Evolutionary conservation across 2,888 invertebrate species (phyloP).

Genomic region (Digitonthophagus gazella): DNA sequence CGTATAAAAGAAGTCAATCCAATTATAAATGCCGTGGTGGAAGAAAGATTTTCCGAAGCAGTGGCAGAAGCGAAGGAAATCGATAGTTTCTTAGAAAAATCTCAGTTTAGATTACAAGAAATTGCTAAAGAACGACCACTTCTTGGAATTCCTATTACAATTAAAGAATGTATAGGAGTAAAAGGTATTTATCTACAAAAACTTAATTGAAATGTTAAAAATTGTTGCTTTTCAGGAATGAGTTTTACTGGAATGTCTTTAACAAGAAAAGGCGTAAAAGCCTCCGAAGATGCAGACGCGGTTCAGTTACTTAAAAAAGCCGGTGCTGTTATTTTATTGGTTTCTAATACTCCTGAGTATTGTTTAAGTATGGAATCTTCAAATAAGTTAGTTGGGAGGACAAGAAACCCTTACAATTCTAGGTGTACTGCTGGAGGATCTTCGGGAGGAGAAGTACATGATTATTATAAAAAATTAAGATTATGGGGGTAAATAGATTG

Average conservation of each 20-base stretch:
- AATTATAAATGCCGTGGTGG: constrained; percentile 75
- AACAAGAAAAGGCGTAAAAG: constrained; percentile 48
- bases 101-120: constrained; percentile 55
- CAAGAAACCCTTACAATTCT: constrained; percentile 80
- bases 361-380: constrained; percentile 86
- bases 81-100: constrained; percentile 61
- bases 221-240: constrained; percentile 50
- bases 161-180: constrained; percentile 78
- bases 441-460: constrained; percentile 80
- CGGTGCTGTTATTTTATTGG: constrained; percentile 77
- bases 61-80: constrained; percentile 70
- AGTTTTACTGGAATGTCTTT: constrained; percentile 45
- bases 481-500: too few relatives aligned
- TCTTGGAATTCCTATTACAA: constrained; percentile 80
- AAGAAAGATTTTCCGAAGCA: constrained; percentile 73
- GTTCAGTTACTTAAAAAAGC: constrained; percentile 64
- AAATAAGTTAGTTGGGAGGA: constrained; percentile 74
- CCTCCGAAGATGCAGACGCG: constrained; percentile 65
- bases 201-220: not conserved
- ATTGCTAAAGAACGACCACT: constrained; percentile 63
- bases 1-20: constrained; percentile 78
- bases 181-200: constrained; percentile 56
- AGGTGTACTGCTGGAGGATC: constrained; percentile 79
- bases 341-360: constrained; percentile 84
- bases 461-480: not conserved